phyloP scores from a whole-genome alignment of 2,888 invertebrate species.

The Lepidocyrtoides sp. region DNA sequence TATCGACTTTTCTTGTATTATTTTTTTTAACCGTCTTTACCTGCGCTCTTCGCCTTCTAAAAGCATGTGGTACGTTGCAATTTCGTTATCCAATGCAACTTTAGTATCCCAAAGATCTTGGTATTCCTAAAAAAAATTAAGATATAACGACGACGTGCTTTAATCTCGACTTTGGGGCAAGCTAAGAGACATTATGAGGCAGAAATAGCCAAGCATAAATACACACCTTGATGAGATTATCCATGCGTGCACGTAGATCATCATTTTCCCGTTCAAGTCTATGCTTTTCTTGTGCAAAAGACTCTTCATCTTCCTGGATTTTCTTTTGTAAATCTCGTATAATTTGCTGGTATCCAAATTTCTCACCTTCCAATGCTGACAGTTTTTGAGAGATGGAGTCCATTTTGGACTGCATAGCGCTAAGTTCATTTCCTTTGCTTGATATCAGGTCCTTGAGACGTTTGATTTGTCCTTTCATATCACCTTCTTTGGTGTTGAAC shows the following conservation, averaged over 20 bases:
- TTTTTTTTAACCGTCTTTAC: conserved; percentile 71
- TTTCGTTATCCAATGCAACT: conserved; percentile 81
- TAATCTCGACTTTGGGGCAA: background rate
- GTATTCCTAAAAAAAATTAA: conserved; percentile 61
- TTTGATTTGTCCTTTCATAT: conserved; percentile 80
- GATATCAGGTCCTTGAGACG: conserved; percentile 79
- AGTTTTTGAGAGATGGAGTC: conserved; percentile 79
- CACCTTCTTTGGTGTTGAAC: conserved; percentile 77
- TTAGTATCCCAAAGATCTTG: conserved; percentile 83
- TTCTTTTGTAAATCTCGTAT: conserved; percentile 82
- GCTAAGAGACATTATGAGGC: background rate
- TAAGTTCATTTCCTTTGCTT: conserved; percentile 75
- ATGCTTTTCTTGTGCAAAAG: conserved; percentile 75
- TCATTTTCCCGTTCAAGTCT: conserved; percentile 80
- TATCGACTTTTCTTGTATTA: background rate
- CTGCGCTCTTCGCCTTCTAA: conserved; percentile 82
- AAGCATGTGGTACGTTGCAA: conserved; percentile 83
- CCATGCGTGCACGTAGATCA: conserved; percentile 80
- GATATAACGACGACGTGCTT: background rate
- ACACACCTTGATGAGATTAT: conserved; percentile 78
- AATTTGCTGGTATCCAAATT: conserved; percentile 81
- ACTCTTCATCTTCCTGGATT: conserved; percentile 79
- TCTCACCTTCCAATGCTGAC: conserved; percentile 81
- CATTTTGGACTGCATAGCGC: conserved; percentile 77
- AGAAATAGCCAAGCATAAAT: background rate